Conservation (phyloP, 2,113 vertebrate species). For the Periophthalmus modestus region DNA sequence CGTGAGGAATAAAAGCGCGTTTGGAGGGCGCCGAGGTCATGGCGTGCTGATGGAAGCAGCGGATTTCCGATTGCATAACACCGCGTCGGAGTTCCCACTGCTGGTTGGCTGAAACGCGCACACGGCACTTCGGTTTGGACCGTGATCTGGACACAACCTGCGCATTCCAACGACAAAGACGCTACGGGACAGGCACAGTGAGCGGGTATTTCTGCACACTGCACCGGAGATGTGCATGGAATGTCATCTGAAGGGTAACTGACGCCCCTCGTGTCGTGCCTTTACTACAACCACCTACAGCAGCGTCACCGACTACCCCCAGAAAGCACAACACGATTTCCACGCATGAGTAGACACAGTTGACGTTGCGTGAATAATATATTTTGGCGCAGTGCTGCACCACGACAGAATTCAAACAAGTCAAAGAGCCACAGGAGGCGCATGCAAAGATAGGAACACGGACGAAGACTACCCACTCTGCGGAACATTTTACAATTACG, state of each 20-base stretch:
- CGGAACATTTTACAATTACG: background rate
- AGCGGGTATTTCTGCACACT: conserved; percentile 18
- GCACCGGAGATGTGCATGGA: conserved; percentile 38
- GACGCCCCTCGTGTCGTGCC: conserved; percentile 22
- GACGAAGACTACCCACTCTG: background rate
- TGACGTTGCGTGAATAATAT: conserved; percentile 9
- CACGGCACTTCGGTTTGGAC: conserved; percentile 12
- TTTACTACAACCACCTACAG: conserved; percentile 13
- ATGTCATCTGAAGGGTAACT: conserved; percentile 78
- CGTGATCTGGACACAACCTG: background rate
- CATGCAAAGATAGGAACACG: background rate
- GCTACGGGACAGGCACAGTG: background rate
- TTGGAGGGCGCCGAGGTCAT: conserved; percentile 71
- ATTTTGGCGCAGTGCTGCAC: conserved; percentile 61
- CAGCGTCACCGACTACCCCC: conserved; percentile 19
- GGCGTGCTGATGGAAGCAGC: conserved; percentile 37
- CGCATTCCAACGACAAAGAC: background rate
- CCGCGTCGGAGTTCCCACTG: conserved; percentile 42
- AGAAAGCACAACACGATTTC: background rate
- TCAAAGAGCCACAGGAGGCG: background rate
- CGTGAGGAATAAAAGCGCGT: conserved; percentile 17
- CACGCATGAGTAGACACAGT: background rate
- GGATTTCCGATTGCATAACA: conserved; percentile 73
- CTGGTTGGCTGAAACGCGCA: conserved; percentile 20
- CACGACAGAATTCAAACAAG: conserved; percentile 27